These are phyloP conservation scores for Heterodera schachtii DNA, from an alignment of 1,140 invertebrate species.

Conservation along the genomic window DNA sequence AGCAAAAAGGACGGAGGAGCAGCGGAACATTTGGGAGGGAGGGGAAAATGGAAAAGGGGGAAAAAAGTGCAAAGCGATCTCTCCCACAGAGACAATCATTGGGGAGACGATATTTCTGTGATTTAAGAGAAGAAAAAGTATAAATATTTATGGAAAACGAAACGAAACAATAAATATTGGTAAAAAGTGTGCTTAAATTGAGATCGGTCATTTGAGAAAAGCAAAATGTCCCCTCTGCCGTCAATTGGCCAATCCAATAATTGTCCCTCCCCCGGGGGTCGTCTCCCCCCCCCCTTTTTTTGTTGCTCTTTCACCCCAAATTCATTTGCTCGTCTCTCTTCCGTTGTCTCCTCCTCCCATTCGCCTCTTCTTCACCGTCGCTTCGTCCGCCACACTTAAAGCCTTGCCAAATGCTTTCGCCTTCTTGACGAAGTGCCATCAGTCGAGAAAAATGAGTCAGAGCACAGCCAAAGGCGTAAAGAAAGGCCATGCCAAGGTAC, in stretches of 20 bases:
- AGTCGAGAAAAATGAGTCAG: conserved; percentile 23
- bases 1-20: background rate
- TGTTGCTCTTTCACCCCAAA: background rate
- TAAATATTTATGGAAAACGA: background rate
- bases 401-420: conserved; percentile 11
- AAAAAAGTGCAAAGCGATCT: background rate
- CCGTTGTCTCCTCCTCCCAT: background rate
- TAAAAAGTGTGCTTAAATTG: background rate
- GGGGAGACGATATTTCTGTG: conserved; percentile 2
- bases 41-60: background rate
- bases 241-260: background rate
- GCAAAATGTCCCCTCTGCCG: no score
- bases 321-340: background rate
- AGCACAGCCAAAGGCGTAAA: conserved; percentile 20
- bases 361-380: background rate
- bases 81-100: background rate
- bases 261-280: background rate
- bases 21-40: background rate
- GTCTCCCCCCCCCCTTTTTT: background rate
- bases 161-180: background rate
- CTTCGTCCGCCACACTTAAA: background rate
- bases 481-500: conserved; percentile 23
- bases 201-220: no score
- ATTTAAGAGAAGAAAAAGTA: background rate
- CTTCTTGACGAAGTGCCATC: conserved; percentile 5